Evolutionary conservation across 2,797 vertebrate genomes (phyloP).

Genomic region (Jordanella pulchra): DNA sequence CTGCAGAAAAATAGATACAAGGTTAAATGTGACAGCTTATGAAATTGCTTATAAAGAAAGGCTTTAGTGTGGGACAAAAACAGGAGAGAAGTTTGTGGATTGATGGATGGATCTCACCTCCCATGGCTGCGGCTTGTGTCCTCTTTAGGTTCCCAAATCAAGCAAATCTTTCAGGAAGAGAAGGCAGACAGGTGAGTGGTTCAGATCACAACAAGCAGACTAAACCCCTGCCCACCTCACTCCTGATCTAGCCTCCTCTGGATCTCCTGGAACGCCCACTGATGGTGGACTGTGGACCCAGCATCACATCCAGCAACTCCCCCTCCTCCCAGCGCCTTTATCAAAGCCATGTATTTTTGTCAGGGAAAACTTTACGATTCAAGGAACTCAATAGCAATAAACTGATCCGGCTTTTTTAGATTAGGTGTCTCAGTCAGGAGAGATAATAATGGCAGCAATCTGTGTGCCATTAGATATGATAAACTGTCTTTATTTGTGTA

Average conservation of each 20-base stretch:
- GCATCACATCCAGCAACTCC: conserved; percentile 6
- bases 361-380: conserved; percentile 42
- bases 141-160: conserved; percentile 8
- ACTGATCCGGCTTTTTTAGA: conserved; percentile 6
- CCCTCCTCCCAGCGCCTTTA: conserved; percentile 18
- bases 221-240: not conserved
- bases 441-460: conserved; percentile 7
- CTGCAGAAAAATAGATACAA: conserved; percentile 42
- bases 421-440: conserved; percentile 4
- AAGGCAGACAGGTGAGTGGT: conserved; percentile 15
- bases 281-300: conserved; percentile 33
- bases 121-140: conserved; percentile 62
- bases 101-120: conserved; percentile 65
- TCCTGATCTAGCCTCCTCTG: conserved; percentile 58
- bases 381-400: not conserved
- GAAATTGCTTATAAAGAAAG: not conserved
- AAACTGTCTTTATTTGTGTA: not conserved
- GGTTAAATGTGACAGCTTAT: not conserved
- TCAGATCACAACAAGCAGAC: conserved; percentile 19
- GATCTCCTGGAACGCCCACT: conserved; percentile 29
- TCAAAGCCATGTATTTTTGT: conserved; percentile 10
- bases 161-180: conserved; percentile 56
- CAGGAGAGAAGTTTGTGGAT: not conserved
- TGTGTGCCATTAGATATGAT: not conserved
- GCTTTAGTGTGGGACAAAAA: not conserved